Conservation (phyloP, 1,140 invertebrate species). For the Chironomus tepperi region DNA sequence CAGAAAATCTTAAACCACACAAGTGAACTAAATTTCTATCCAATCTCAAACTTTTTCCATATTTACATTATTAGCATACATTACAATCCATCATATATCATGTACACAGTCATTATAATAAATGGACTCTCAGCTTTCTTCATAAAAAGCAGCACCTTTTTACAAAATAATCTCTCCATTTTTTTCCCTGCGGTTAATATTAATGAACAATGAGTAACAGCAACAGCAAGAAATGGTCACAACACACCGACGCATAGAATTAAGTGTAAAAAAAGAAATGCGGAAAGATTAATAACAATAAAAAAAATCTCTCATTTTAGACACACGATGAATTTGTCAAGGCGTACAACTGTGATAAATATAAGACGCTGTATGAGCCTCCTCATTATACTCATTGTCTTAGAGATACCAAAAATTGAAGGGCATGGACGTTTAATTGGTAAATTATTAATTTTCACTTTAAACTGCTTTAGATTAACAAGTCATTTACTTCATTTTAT, state of each 20-base stretch:
- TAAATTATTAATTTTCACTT: no score
- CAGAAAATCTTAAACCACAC: no score
- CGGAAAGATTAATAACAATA: not conserved
- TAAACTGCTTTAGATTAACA: no score
- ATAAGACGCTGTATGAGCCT: not conserved
- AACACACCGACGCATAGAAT: not conserved
- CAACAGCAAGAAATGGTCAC: not conserved
- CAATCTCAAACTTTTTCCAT: not conserved
- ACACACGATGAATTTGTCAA: not conserved
- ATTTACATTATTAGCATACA: not conserved
- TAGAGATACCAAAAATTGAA: slow-evolving; percentile 22
- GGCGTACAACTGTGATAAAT: slow-evolving; percentile 16
- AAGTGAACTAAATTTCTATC: not conserved
- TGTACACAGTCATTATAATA: not conserved
- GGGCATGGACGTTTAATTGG: slow-evolving; percentile 70
- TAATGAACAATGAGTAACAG: no score
- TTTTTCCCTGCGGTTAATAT: no score
- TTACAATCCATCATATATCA: slow-evolving; percentile 5
- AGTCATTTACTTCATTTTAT: no score
- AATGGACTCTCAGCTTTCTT: slow-evolving; percentile 3
- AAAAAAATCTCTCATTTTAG: not conserved
- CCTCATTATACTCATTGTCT: not conserved
- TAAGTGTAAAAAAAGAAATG: no score
- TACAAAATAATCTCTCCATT: no score
- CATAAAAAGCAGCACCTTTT: no score